Evolutionary conservation across 2,113 vertebrate species (phyloP), one percentile per base, ranked within the genome.

Genomic region (Oreocharis arfaki): DNA sequence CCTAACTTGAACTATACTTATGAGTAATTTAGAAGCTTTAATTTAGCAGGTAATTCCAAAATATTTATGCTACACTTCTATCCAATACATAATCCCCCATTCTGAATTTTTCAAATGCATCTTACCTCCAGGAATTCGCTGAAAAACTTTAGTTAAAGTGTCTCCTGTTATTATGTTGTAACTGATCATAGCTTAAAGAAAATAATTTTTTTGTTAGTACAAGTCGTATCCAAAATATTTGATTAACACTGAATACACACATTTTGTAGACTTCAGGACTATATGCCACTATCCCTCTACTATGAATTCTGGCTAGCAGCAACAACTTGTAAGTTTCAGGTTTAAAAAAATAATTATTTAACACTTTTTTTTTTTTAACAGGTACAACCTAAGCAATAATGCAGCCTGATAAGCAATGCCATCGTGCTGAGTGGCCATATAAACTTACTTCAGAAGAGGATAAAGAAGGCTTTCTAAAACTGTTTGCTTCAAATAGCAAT

Each of bases 161-260:
- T 99, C 99, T 92, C 98, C 99, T 82, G 98, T 98, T 97, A 99
- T 98, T 96, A 99, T 99, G 97, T 99, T 99, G 97, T 99, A 99
- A 98, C 99, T 99, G 93, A 99, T 98, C 99, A 99, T 99, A 71
- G 99, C 99, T 99, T 94, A 92, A 97, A 95, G 49, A 89, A 95
- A 97, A 41, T 6, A 56, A 9, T 5, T 46, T 42, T 77, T 93
- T 87, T 50, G 83, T 78, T 81, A 96, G 57, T 70, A 91, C 10
- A 55, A 37, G 49, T 86, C 19, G 67, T 28, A 85, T 64, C 55
- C 27, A 44, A 94, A 92, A 52, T 80, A 86, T 32, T 46, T 90
- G 23, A 77, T 39, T 87, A 94, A 55, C 6, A 47, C 10, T 39
- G 68, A 95, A 93, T 57, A 69, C 1, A 42, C 2, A 22, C 10